Evolutionary conservation across 2,888 invertebrate species (phyloP).

Genomic region (Sympetrum striolatum): DNA sequence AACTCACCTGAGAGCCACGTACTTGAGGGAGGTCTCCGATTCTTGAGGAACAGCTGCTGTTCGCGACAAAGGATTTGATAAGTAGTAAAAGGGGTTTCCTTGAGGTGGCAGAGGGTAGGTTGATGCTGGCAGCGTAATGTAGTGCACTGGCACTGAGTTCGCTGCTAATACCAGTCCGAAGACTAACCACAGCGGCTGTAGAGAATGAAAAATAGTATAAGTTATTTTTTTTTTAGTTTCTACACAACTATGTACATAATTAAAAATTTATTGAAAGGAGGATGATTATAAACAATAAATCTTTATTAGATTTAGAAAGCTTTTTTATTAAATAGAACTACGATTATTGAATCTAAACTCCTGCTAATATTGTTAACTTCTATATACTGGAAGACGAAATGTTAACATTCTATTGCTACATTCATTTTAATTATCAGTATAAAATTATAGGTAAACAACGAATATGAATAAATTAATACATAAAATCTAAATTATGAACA

Average conservation of each 20-base stretch:
- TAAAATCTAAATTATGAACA: too few species aligned
- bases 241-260: not conserved
- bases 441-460: too few species aligned
- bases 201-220: too few species aligned
- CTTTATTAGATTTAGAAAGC: too few species aligned
- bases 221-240: too few species aligned
- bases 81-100: not conserved
- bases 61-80: not conserved
- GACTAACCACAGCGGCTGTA: not conserved
- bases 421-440: too few species aligned
- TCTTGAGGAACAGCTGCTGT: not conserved
- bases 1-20: not conserved
- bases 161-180: not conserved
- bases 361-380: too few species aligned
- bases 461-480: too few species aligned
- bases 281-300: not conserved
- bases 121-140: not conserved
- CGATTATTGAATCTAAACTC: too few species aligned
- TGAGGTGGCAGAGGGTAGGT: not conserved
- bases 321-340: too few species aligned
- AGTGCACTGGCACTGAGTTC: not conserved
- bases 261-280: not conserved
- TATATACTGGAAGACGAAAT: too few species aligned
- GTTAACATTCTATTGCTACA: too few species aligned
- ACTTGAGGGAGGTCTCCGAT: not conserved